A percentile compares a stretch with the other conserved stretches of the same genome.
Conservation (phyloP, 2,797 vertebrate genomes). For the Chiloscyllium punctatum region DNA sequence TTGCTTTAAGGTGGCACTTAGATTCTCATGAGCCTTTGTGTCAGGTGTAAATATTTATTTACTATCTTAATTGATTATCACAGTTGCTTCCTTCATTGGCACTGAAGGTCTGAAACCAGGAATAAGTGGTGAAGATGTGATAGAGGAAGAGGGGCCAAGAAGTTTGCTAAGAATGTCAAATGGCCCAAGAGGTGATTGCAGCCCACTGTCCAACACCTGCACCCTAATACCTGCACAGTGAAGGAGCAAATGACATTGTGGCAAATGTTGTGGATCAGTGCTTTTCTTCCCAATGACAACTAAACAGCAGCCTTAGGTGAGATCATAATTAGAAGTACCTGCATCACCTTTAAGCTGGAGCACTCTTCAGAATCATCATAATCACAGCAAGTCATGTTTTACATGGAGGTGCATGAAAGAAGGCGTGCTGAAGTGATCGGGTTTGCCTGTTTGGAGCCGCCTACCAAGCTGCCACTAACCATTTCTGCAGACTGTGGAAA, state of each 20-base stretch:
- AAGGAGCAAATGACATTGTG: not conserved
- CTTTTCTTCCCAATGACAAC: not conserved
- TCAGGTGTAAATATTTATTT: not conserved
- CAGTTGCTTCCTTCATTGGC: not conserved
- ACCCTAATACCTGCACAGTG: not conserved
- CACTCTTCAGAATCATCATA: not conserved
- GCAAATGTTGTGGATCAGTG: not conserved
- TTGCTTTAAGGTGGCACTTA: not conserved
- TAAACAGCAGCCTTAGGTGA: not conserved
- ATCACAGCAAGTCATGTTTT: constrained; percentile 25
- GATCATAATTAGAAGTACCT: not conserved
- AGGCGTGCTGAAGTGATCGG: not conserved
- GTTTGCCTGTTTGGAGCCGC: not conserved
- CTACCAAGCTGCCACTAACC: constrained; percentile 16
- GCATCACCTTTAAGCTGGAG: not conserved
- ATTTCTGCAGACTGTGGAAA: not conserved
- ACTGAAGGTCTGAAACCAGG: not conserved
- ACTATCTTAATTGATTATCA: not conserved
- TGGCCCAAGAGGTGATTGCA: not conserved
- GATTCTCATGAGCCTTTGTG: not conserved
- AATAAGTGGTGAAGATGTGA: not conserved
- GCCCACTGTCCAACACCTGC: not conserved
- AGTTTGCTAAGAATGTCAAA: not conserved
- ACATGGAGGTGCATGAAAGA: not conserved
- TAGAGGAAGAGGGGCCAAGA: not conserved